Percentiles rank a stretch among this genome's conserved stretches.
phyloP scores from a whole-genome alignment of 2,797 vertebrate genomes.

The Centropyge bicolor region DNA sequence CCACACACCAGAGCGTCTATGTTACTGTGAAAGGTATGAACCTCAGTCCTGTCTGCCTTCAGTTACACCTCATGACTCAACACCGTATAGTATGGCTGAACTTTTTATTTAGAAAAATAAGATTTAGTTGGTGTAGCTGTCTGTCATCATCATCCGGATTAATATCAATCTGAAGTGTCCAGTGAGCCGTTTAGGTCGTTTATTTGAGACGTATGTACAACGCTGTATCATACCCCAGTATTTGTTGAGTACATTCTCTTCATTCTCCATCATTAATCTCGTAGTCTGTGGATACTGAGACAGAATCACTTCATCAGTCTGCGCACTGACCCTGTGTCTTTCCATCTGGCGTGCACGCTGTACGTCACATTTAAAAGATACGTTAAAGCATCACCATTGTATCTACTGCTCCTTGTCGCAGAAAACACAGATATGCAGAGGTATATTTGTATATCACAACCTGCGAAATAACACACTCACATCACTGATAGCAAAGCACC shows the following conservation, averaged over 20 bases:
- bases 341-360: conserved; percentile 5
- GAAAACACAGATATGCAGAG: conserved; percentile 44
- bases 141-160: conserved; percentile 8
- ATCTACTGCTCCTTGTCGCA: conserved; percentile 23
- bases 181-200: conserved; percentile 13
- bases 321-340: conserved; percentile 28
- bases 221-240: not conserved
- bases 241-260: conserved; percentile 24
- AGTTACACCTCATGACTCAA: not conserved
- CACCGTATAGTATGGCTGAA: not conserved
- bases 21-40: conserved; percentile 97
- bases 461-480: conserved; percentile 14
- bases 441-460: conserved; percentile 34
- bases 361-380: conserved; percentile 30
- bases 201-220: conserved; percentile 2
- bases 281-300: conserved; percentile 4
- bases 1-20: conserved; percentile 96
- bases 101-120: conserved; percentile 2
- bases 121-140: not conserved
- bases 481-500: conserved; percentile 63
- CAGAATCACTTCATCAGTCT: conserved; percentile 36
- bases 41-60: not conserved
- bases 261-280: conserved; percentile 34
- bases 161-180: conserved; percentile 26
- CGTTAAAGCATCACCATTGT: conserved; percentile 33